phyloP scores from a whole-genome alignment of 1,140 invertebrate genomes.

The Drosophila jambulina region DNA sequence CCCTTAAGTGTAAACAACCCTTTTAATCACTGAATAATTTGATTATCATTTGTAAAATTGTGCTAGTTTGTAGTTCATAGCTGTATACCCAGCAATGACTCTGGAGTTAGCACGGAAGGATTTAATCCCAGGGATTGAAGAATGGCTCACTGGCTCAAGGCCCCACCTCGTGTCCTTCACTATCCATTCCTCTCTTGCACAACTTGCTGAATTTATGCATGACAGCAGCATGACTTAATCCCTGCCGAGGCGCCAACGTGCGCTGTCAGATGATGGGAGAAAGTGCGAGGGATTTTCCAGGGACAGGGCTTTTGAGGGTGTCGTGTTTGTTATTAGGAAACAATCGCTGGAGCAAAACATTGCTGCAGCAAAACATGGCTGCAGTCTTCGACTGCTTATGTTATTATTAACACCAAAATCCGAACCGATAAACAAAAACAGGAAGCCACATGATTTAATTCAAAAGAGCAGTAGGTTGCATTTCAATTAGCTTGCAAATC shows the following conservation, averaged over 20 bases:
- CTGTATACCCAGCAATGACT: slow-evolving; percentile 8
- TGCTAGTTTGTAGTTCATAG: neutral
- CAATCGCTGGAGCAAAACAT: slow-evolving; percentile 38
- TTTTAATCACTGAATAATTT: neutral
- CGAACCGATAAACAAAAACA: slow-evolving; percentile 48
- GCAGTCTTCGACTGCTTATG: slow-evolving; percentile 21
- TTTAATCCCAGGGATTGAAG: neutral
- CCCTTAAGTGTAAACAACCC: too few relatives aligned
- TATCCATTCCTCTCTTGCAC: slow-evolving; percentile 28
- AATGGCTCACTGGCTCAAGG: neutral
- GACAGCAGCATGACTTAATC: slow-evolving; percentile 71
- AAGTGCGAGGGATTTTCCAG: slow-evolving; percentile 21
- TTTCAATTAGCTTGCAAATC: slow-evolving; percentile 33
- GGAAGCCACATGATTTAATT: slow-evolving; percentile 8
- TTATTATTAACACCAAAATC: slow-evolving; percentile 65
- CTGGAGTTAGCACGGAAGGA: neutral
- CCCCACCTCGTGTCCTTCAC: neutral
- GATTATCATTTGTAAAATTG: too few relatives aligned
- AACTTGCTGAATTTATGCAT: slow-evolving; percentile 78
- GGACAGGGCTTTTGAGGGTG: slow-evolving; percentile 17
- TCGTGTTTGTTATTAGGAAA: slow-evolving; percentile 55
- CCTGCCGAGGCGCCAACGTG: slow-evolving; percentile 62
- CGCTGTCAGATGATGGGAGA: slow-evolving; percentile 52
- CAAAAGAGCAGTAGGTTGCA: slow-evolving; percentile 15
- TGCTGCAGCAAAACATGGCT: slow-evolving; percentile 19